Percentiles rank a stretch among this genome's conserved stretches.
Conservation (phyloP, 2,888 invertebrate genomes). For the Ernsta delagoae region DNA sequence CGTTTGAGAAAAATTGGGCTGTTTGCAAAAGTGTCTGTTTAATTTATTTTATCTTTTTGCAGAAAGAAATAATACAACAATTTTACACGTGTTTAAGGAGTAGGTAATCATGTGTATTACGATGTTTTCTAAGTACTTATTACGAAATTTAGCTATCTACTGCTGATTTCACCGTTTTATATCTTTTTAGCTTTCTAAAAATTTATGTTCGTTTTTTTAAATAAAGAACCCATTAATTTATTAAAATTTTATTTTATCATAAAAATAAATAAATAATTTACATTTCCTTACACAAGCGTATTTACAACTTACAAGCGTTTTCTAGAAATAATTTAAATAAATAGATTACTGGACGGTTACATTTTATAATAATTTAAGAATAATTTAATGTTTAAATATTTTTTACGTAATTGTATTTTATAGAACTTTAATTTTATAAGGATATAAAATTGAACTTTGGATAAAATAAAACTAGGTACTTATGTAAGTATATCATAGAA, state of each 20-base stretch:
- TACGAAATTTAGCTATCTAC: too few species aligned
- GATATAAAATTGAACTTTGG: slow-evolving; percentile 23
- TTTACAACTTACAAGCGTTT: slow-evolving; percentile 74
- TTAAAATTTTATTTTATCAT: slow-evolving; percentile 55
- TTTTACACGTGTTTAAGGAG: neutral
- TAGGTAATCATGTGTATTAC: neutral
- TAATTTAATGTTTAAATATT: slow-evolving; percentile 26
- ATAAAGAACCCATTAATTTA: slow-evolving; percentile 37
- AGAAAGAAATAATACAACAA: neutral
- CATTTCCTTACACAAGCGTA: slow-evolving; percentile 67
- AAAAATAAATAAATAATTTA: slow-evolving; percentile 83
- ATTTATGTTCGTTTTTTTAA: slow-evolving; percentile 5
- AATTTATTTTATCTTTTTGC: neutral
- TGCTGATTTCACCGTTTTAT: neutral
- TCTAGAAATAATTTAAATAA: slow-evolving; percentile 58
- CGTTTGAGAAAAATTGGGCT: too few species aligned
- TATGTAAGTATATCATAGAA: neutral
- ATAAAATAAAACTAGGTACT: slow-evolving; percentile 12
- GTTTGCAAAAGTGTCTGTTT: too few species aligned
- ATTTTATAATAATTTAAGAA: too few species aligned
- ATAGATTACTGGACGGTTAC: slow-evolving; percentile 40
- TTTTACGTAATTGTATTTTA: neutral
- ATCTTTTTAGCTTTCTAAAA: neutral
- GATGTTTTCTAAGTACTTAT: too few species aligned
- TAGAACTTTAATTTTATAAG: slow-evolving; percentile 22